phyloP scores from a whole-genome alignment of 2,113 vertebrate species.

The Rhodinocichla rosea region DNA sequence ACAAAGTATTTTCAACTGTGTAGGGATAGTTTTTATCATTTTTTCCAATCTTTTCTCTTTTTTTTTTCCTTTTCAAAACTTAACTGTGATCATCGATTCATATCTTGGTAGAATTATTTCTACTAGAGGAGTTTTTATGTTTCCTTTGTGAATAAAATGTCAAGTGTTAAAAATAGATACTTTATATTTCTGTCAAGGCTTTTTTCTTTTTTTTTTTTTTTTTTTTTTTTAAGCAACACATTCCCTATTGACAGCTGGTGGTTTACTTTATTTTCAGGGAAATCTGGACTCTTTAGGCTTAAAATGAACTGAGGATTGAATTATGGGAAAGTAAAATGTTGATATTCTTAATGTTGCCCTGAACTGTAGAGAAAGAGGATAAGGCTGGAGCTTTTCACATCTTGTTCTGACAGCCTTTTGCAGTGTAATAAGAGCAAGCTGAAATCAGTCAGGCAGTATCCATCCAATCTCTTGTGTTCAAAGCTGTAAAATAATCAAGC shows the following conservation, averaged over 20 bases:
- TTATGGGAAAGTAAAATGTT: conserved; percentile 8
- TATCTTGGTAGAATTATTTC: conserved; percentile 25
- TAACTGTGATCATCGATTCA: background rate
- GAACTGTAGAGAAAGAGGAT: background rate
- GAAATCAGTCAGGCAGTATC: conserved; percentile 56
- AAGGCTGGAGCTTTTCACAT: conserved; percentile 7
- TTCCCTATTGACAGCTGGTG: background rate
- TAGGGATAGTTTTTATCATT: background rate
- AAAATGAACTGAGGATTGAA: conserved; percentile 1
- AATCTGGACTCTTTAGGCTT: background rate
- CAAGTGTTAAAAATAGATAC: conserved; percentile 49
- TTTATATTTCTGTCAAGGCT: background rate
- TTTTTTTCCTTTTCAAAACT: background rate
- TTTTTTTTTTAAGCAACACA: background rate
- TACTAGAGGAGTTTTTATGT: background rate
- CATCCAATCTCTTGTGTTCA: conserved; percentile 47
- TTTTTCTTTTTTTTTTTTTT: background rate
- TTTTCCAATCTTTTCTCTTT: background rate
- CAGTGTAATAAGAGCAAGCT: conserved; percentile 42
- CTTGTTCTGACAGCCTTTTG: conserved; percentile 40
- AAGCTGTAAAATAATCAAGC: conserved; percentile 42
- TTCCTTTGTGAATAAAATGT: conserved; percentile 55
- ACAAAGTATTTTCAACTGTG: background rate
- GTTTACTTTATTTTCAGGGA: conserved; percentile 25
- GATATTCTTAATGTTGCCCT: background rate